Conservation (phyloP, 2,888 invertebrate genomes). For the Callinectes sapidus region DNA sequence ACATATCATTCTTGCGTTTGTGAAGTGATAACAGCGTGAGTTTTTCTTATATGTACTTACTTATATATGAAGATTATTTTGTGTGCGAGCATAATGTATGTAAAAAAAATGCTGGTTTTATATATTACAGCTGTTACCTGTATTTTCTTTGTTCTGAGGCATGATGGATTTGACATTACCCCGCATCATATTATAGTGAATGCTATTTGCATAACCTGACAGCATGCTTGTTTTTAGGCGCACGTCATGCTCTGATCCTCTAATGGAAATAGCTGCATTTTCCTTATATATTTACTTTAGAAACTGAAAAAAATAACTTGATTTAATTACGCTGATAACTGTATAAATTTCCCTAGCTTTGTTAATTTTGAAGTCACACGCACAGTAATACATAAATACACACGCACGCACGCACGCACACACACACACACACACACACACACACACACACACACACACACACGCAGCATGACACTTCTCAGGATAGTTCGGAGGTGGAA, state of each 20-base stretch:
- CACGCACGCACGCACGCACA: neutral
- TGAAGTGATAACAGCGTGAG: neutral
- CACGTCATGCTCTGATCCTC: neutral
- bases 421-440: conserved; percentile 1
- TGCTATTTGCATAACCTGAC: neutral
- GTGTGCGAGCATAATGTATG: neutral
- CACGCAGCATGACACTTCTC: neutral
- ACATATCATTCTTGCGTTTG: neutral
- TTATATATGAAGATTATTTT: neutral
- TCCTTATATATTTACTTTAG: neutral
- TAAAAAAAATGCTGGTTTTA: neutral
- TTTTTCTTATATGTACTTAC: neutral
- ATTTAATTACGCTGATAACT: neutral
- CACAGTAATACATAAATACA: neutral
- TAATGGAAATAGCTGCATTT: neutral
- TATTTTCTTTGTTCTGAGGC: neutral
- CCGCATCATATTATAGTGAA: neutral
- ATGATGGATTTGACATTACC: neutral
- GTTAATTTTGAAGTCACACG: neutral
- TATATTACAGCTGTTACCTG: neutral
- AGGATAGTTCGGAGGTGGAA: neutral
- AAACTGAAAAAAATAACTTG: neutral
- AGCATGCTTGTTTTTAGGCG: neutral
- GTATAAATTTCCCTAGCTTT: neutral
- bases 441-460: neutral